These are phyloP conservation scores for Cydia strobilella DNA, from an alignment of 1,140 invertebrate genomes.

Conservation along the genomic window DNA sequence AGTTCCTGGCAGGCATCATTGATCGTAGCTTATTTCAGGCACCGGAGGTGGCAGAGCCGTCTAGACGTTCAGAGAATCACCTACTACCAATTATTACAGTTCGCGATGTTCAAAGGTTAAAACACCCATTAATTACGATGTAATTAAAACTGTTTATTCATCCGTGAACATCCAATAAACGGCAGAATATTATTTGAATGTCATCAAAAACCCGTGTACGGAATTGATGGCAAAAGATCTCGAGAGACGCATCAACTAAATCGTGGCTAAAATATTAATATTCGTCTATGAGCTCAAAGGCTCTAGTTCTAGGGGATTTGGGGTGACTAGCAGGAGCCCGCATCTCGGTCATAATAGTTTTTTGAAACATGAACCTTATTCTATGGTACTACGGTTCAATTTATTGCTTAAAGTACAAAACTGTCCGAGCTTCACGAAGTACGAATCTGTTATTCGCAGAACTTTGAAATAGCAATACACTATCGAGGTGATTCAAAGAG, in stretches of 20 bases:
- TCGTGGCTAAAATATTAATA: slow-evolving; percentile 19
- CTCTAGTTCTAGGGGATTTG: neutral
- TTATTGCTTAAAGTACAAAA: neutral
- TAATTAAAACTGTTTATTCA: slow-evolving; percentile 30
- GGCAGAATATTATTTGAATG: neutral
- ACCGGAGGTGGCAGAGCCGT: slow-evolving; percentile 6
- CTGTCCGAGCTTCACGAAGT: slow-evolving; percentile 5
- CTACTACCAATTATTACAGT: slow-evolving; percentile 21
- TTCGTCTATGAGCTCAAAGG: slow-evolving; percentile 9
- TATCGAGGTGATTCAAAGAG: slow-evolving; percentile 13
- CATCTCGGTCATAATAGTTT: neutral
- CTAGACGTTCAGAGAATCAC: slow-evolving; percentile 1
- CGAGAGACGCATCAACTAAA: slow-evolving; percentile 4
- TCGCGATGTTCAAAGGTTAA: slow-evolving; percentile 22
- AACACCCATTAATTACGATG: slow-evolving; percentile 19
- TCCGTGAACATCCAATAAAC: slow-evolving; percentile 14
- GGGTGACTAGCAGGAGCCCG: neutral
- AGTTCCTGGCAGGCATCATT: neutral
- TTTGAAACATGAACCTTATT: neutral
- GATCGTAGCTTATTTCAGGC: neutral
- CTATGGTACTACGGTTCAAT: neutral
- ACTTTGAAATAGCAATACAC: slow-evolving; percentile 11
- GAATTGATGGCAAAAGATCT: slow-evolving; percentile 13
- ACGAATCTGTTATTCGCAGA: slow-evolving; percentile 6
- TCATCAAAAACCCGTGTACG: slow-evolving; percentile 12